phyloP scores from a whole-genome alignment of 2,888 invertebrate genomes.

The Pasiphila rectangulata region DNA sequence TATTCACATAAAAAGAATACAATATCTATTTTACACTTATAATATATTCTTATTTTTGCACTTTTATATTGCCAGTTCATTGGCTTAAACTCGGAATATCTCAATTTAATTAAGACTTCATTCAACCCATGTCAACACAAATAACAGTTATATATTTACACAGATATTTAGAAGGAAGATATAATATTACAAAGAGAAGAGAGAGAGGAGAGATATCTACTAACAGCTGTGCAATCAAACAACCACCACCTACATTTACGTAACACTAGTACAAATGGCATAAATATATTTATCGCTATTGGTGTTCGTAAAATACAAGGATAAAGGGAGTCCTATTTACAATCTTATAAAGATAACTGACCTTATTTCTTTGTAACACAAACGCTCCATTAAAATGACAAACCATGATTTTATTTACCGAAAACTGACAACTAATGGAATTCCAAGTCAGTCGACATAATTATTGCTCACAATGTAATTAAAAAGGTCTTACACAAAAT shows the following conservation, averaged over 20 bases:
- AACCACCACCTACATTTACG: conserved; percentile 36
- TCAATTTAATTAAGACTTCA: conserved; percentile 77
- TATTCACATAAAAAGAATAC: conserved; percentile 75
- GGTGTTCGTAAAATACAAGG: conserved; percentile 30
- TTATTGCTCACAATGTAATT: conserved; percentile 9
- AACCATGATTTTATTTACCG: conserved; percentile 3
- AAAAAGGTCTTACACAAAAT: background rate
- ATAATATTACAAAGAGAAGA: conserved; percentile 68
- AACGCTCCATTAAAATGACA: conserved; percentile 14
- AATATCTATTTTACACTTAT: conserved; percentile 73
- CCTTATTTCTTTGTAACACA: conserved; percentile 12
- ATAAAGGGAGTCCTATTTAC: conserved; percentile 27
- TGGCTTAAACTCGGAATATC: conserved; percentile 79
- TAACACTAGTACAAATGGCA: conserved; percentile 32
- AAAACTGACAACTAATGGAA: conserved; percentile 11
- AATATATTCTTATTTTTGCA: conserved; percentile 73
- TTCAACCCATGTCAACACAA: conserved; percentile 68
- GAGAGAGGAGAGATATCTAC: conserved; percentile 35
- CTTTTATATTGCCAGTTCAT: conserved; percentile 75
- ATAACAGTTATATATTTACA: conserved; percentile 70
- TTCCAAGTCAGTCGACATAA: conserved; percentile 12
- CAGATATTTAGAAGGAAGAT: conserved; percentile 58
- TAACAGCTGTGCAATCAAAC: conserved; percentile 46
- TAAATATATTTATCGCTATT: conserved; percentile 29
- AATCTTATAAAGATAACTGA: conserved; percentile 27